Percentiles rank a stretch among this genome's conserved stretches.
phyloP scores from a whole-genome alignment of 2,888 invertebrate species.

The Campopleginae sp. region DNA sequence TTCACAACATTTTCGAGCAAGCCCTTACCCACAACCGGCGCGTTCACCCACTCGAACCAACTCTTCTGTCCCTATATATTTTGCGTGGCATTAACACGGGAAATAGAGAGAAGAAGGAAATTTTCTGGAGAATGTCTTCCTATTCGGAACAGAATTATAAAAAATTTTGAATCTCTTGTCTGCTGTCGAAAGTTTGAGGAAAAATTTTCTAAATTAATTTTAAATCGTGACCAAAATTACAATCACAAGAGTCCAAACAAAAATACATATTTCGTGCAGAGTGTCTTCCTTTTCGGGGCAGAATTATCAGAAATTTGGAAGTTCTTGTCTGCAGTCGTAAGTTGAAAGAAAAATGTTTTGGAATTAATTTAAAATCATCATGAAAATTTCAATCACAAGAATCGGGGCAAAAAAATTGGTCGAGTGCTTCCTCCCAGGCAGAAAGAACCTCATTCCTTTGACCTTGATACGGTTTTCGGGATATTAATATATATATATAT shows the following conservation, averaged over 20 bases:
- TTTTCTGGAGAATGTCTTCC: not conserved
- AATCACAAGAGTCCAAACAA: too few species aligned
- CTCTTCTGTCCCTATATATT: conserved; percentile 4
- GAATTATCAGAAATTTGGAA: too few species aligned
- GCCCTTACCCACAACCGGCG: not conserved
- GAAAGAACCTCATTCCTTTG: not conserved
- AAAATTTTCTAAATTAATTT: not conserved
- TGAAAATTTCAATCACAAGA: not conserved
- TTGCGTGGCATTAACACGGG: not conserved
- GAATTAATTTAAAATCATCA: not conserved
- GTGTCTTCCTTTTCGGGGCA: too few species aligned
- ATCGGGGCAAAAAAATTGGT: too few species aligned
- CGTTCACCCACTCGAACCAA: conserved; percentile 41
- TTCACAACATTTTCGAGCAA: conserved; percentile 1
- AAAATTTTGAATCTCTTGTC: not conserved
- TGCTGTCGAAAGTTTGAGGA: not conserved
- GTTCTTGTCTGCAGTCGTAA: too few species aligned
- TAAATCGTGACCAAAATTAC: not conserved
- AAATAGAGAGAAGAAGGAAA: not conserved
- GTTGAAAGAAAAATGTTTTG: too few species aligned
- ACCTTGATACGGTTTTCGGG: not conserved
- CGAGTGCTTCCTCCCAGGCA: not conserved
- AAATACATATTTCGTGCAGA: too few species aligned
- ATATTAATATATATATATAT: not conserved
- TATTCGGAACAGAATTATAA: conserved; percentile 25